A percentile compares a stretch with the other conserved stretches of the same genome.
These are phyloP conservation scores for Agrotis clavis DNA, from an alignment of 2,888 invertebrate genomes.

Conservation along the genomic window DNA sequence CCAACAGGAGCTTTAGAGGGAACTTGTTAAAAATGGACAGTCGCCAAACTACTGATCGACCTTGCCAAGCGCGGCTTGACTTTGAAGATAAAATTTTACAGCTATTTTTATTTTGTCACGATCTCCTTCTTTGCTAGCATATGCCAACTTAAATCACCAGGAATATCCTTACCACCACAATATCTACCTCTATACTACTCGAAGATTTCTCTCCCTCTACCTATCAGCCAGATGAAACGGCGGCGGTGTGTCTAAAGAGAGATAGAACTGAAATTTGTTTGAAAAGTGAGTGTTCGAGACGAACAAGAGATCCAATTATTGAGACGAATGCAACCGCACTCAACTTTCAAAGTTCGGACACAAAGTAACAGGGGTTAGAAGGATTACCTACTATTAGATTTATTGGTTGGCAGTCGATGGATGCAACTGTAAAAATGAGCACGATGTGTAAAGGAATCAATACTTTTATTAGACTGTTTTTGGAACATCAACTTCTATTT, in stretches of 20 bases:
- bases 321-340: slow-evolving; percentile 49
- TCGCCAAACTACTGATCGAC: too few species aligned
- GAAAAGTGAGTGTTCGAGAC: slow-evolving; percentile 35
- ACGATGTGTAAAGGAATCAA: too few species aligned
- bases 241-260: slow-evolving; percentile 13
- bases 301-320: slow-evolving; percentile 63
- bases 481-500: too few species aligned
- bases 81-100: too few species aligned
- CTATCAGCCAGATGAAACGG: slow-evolving; percentile 2
- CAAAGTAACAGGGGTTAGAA: slow-evolving; percentile 17
- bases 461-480: too few species aligned
- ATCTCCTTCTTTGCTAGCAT: too few species aligned
- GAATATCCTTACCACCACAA: background rate
- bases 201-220: background rate
- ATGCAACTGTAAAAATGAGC: background rate
- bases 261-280: slow-evolving; percentile 32
- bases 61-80: too few species aligned
- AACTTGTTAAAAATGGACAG: too few species aligned
- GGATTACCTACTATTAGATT: background rate
- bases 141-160: too few species aligned
- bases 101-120: too few species aligned
- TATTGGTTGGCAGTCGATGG: background rate
- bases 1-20: too few species aligned
- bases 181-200: background rate
- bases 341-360: slow-evolving; percentile 34